A percentile compares a stretch with the other conserved stretches of the same genome.
phyloP scores from a whole-genome alignment of 2,113 vertebrate species.

The Callionymus lyra region DNA sequence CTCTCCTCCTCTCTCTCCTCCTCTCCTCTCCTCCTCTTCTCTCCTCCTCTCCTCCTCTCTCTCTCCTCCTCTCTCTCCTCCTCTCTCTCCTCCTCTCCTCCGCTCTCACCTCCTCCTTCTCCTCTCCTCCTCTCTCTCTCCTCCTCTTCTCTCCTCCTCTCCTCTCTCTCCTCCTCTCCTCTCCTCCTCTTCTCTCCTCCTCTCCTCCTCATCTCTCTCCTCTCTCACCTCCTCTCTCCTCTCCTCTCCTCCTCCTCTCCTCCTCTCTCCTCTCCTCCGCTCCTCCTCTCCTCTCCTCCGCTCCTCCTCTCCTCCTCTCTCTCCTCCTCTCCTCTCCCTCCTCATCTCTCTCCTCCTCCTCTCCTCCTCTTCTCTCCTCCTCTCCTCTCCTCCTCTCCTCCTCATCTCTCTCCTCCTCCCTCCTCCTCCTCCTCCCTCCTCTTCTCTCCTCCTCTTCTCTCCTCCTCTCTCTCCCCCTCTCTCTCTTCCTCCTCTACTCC shows the following conservation, averaged over 20 bases:
- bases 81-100: too few relatives aligned
- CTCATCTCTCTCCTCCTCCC: conserved; percentile 20
- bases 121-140: conserved; percentile 19
- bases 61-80: conserved; percentile 9
- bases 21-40: conserved; percentile 28
- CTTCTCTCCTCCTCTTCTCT: neutral
- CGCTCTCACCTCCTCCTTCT: conserved; percentile 22
- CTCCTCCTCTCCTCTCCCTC: neutral
- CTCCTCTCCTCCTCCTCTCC: conserved; percentile 7
- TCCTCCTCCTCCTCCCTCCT: neutral
- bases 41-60: conserved; percentile 22
- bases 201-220: conserved; percentile 20
- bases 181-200: conserved; percentile 28
- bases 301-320: too few relatives aligned
- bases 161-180: conserved; percentile 9
- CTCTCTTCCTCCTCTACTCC: conserved; percentile 23
- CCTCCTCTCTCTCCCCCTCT: conserved; percentile 29
- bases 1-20: neutral
- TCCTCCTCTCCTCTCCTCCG: conserved; percentile 22
- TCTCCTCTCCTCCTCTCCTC: too few relatives aligned
- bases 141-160: too few relatives aligned
- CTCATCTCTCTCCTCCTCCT: neutral
- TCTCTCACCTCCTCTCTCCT: neutral
- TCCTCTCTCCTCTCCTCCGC: conserved; percentile 31
- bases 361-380: conserved; percentile 29